These are phyloP conservation scores for Ptilonorhynchus violaceus DNA, from an alignment of 2,113 vertebrate species.

Conservation along the genomic window DNA sequence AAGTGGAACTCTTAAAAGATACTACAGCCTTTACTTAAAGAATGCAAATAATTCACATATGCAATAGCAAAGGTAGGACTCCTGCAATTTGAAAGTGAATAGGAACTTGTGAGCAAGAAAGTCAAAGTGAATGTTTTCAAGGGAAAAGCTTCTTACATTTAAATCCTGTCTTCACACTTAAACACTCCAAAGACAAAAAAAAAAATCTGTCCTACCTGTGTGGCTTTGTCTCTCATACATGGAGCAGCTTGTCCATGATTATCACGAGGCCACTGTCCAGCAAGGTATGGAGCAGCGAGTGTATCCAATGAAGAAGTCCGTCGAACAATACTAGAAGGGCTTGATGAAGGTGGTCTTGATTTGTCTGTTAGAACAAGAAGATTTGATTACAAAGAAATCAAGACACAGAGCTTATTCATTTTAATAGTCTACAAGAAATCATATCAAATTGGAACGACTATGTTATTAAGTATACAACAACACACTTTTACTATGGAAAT, in stretches of 20 bases:
- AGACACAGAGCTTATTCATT: neutral
- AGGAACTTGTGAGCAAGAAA: neutral
- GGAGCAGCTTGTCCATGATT: slow-evolving; percentile 83
- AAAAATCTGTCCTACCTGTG: slow-evolving; percentile 81
- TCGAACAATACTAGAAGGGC: slow-evolving; percentile 82
- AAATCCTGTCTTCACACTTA: neutral
- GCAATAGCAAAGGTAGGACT: neutral
- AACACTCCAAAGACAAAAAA: neutral
- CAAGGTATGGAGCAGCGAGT: slow-evolving; percentile 88
- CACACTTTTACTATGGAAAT: neutral
- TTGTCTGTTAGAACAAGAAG: slow-evolving; percentile 69
- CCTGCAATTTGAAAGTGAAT: neutral
- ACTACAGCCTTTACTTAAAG: neutral
- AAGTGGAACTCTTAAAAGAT: neutral
- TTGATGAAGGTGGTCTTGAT: slow-evolving; percentile 72
- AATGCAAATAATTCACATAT: neutral
- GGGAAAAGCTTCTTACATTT: neutral
- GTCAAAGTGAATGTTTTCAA: neutral
- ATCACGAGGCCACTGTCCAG: slow-evolving; percentile 96
- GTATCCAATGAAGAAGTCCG: slow-evolving; percentile 90
- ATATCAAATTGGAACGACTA: neutral
- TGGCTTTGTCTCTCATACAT: slow-evolving; percentile 97
- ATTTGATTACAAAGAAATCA: neutral
- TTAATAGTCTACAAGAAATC: neutral
- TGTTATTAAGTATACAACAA: neutral